A percentile compares a stretch with the other conserved stretches of the same genome.
phyloP scores from a whole-genome alignment of 2,797 vertebrate genomes.

The Basileuterus tristriatus region DNA sequence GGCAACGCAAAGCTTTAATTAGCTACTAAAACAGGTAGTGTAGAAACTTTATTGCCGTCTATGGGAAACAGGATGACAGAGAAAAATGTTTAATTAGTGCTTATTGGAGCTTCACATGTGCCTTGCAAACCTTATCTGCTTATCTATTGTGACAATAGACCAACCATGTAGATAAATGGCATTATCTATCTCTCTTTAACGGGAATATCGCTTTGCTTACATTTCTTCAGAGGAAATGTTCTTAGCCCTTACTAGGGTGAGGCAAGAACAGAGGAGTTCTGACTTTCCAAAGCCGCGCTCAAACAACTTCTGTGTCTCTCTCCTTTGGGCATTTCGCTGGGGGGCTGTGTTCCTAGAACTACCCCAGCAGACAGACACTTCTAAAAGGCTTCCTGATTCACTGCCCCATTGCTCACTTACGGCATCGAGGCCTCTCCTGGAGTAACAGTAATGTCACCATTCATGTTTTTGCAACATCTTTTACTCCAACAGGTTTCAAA shows the following conservation, averaged over 20 bases:
- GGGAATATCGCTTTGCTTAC: not conserved
- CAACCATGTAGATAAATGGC: not conserved
- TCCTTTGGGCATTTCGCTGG: fast-evolving
- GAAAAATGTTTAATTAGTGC: not conserved
- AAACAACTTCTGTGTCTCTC: not conserved
- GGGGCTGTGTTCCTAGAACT: not conserved
- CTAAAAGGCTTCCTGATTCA: not conserved
- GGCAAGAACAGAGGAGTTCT: not conserved
- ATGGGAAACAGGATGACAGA: not conserved
- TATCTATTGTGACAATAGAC: not conserved
- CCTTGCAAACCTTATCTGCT: not conserved
- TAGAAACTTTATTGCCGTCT: not conserved
- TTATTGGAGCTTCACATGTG: not conserved
- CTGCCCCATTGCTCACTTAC: fast-evolving
- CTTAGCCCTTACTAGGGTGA: not conserved
- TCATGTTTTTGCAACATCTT: not conserved
- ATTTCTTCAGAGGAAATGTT: not conserved
- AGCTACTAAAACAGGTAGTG: not conserved
- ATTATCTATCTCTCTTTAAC: not conserved
- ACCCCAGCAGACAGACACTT: not conserved
- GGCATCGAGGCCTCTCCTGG: not conserved
- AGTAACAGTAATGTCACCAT: not conserved
- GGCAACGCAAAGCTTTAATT: not conserved
- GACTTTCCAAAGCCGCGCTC: not conserved
- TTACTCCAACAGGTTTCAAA: not conserved